A percentile compares a stretch with the other conserved stretches of the same genome.
Evolutionary conservation across 2,888 invertebrate species (phyloP).

Genomic region (Stenodema calcarata): DNA sequence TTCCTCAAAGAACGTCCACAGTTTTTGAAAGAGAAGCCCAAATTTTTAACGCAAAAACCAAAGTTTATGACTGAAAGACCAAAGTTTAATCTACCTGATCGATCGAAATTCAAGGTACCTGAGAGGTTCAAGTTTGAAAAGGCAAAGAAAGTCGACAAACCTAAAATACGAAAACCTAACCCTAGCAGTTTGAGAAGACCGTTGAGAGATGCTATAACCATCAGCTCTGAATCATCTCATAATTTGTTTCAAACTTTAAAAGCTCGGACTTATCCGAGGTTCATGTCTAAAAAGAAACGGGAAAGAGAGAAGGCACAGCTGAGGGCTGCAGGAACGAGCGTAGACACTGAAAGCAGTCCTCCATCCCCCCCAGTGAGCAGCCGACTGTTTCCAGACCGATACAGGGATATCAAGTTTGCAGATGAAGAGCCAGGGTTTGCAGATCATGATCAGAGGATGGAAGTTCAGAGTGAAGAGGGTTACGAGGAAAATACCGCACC

Average conservation of each 20-base stretch:
- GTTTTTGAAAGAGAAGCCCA: constrained; percentile 49
- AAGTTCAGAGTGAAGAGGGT: constrained; percentile 45
- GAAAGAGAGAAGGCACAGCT: constrained; percentile 60
- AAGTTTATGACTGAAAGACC: constrained; percentile 50
- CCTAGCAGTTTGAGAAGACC: constrained; percentile 56
- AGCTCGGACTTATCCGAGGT: constrained; percentile 79
- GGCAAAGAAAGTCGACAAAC: constrained; percentile 40
- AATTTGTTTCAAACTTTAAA: constrained; percentile 72
- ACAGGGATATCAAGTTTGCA: constrained; percentile 60
- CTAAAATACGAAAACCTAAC: constrained; percentile 58
- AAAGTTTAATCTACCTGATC: constrained; percentile 48
- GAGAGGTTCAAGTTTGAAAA: constrained; percentile 65
- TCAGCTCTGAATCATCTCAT: constrained; percentile 62
- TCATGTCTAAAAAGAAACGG: constrained; percentile 64
- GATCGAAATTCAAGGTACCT: constrained; percentile 64
- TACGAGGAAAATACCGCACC: constrained; percentile 38
- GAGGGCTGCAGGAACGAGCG: constrained; percentile 62
- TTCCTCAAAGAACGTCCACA: constrained; percentile 50
- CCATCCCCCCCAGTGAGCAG: constrained; percentile 60
- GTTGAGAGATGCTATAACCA: constrained; percentile 62
- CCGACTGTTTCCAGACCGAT: constrained; percentile 62
- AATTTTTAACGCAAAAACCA: constrained; percentile 48
- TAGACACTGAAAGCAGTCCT: constrained; percentile 61
- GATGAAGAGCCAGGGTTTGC: constrained; percentile 57
- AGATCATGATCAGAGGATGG: constrained; percentile 35